Evolutionary conservation across 2,113 vertebrate genomes (phyloP), one percentile per base, ranked within the genome.

Genomic region (Cervus canadensis): DNA sequence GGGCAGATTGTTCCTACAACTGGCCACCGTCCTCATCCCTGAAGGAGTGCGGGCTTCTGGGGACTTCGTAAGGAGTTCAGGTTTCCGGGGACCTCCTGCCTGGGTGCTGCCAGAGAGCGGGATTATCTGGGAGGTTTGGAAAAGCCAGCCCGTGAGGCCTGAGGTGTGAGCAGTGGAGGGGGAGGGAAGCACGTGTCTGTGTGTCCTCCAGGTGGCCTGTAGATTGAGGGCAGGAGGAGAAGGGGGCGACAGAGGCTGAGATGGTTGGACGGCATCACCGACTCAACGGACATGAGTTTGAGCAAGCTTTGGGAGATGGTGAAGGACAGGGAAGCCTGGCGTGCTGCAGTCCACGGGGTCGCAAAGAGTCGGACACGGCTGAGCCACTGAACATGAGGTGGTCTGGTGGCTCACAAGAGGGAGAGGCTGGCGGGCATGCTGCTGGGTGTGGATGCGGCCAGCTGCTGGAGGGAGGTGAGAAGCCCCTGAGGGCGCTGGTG

Each of bases 381-480:
- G 40, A 43, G 71, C 6, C 23, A 4, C 2, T 26, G 40, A 7
- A 26, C 71, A 45, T 6, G 36, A 4, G 71, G 71, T 4, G 71
- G 40, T 76, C 40, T 13, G 50, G 79, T 3, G 19, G 59, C 4
- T 26, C 40, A 2, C 5, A 4, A 11, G 26, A 25, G 12, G 43
- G 50, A 43, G 62, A 12, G 17, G n/a, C 2, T 2, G 23, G 25
- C 54, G 48, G 59, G 59, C 52, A 2, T 0, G 0, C 10, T 11
- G 3, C 28, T 3, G 2, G 26, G 45, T 11, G 2, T 0, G 3
- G 2, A 0, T 4, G 26, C 52, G 16, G 23, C 19, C 33, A 48
- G 0, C 71, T 48, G 30, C 40, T 15, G 10, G 36, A 2, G 52
- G 36, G 60, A 74, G 45, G 10, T 3, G 14, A 26, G 52, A 8